Conservation (phyloP, 2,888 invertebrate genomes). For the Lepeophtheirus nordmannii region DNA sequence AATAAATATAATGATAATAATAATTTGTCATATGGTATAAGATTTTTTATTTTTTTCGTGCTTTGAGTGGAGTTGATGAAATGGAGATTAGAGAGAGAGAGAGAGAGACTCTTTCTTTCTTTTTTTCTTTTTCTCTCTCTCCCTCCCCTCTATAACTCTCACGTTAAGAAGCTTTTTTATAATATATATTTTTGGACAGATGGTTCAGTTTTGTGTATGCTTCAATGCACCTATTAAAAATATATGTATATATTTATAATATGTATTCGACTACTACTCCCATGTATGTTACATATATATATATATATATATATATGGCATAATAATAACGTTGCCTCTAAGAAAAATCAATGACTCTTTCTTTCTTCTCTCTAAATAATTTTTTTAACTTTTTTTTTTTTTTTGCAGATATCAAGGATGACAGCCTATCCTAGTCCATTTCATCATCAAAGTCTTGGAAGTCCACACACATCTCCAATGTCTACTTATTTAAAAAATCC, state of each 20-base stretch:
- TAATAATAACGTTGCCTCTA: too few species aligned
- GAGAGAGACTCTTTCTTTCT: too few species aligned
- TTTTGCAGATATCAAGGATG: neutral
- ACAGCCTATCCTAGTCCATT: neutral
- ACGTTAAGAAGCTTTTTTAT: constrained; percentile 1
- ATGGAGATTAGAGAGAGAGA: neutral
- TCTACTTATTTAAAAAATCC: constrained; percentile 12
- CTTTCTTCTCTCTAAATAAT: too few species aligned
- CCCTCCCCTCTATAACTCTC: neutral
- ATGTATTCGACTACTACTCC: neutral
- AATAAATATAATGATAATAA: neutral
- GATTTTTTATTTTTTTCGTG: neutral
- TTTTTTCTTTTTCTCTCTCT: too few species aligned
- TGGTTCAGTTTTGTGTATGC: neutral
- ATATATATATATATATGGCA: too few species aligned
- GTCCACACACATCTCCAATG: neutral
- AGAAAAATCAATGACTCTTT: too few species aligned
- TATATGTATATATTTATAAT: neutral
- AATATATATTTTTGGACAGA: neutral
- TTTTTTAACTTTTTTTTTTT: too few species aligned
- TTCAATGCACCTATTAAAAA: constrained; percentile 1
- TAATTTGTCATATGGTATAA: constrained; percentile 1
- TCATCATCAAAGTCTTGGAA: neutral
- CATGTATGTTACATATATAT: too few species aligned
- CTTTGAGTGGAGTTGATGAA: constrained; percentile 2